Percentiles rank a stretch among this genome's conserved stretches.
phyloP scores from a whole-genome alignment of 2,113 vertebrate genomes.

The pig (Sus scrofa) region DNA sequence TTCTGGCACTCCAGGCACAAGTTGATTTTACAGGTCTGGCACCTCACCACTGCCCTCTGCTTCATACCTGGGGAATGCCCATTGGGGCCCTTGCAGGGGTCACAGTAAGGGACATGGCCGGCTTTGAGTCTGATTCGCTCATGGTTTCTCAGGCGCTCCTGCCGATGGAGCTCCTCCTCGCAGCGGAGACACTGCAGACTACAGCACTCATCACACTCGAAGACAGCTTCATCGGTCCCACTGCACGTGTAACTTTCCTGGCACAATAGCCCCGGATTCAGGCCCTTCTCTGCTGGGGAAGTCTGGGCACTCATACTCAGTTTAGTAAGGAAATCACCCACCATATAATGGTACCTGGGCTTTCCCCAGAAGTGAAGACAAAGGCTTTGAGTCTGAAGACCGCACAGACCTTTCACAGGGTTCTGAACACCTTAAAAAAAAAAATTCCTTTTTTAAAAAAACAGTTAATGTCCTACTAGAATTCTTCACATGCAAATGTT shows the following conservation, averaged over 20 bases:
- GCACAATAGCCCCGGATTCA: constrained; percentile 91
- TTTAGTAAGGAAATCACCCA: constrained; percentile 14
- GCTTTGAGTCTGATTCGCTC: constrained; percentile 94
- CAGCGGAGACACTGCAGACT: constrained; percentile 96
- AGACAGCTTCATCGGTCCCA: constrained; percentile 94
- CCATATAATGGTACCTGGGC: constrained; percentile 11
- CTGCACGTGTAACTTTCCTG: constrained; percentile 98
- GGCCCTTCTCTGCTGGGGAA: constrained; percentile 90
- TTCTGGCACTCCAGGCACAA: constrained; percentile 96
- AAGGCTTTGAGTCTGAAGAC: neutral
- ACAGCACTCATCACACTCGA: constrained; percentile 97
- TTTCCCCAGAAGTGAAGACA: neutral
- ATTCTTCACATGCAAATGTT: constrained; percentile 19
- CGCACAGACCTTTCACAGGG: constrained; percentile 15
- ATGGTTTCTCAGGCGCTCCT: constrained; percentile 95
- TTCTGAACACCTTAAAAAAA: constrained; percentile 42
- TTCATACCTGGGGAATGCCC: constrained; percentile 86
- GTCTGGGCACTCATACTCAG: constrained; percentile 93
- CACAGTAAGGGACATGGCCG: constrained; percentile 95
- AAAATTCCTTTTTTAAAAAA: neutral
- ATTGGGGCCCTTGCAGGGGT: constrained; percentile 94
- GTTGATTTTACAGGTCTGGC: constrained; percentile 96
- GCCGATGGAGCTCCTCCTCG: constrained; percentile 96
- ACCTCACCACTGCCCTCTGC: constrained; percentile 93
- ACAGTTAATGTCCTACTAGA: neutral